Base-by-base conservation (phyloP, 2,797 vertebrate species). In the Pseudomugil tenellus region DNA sequence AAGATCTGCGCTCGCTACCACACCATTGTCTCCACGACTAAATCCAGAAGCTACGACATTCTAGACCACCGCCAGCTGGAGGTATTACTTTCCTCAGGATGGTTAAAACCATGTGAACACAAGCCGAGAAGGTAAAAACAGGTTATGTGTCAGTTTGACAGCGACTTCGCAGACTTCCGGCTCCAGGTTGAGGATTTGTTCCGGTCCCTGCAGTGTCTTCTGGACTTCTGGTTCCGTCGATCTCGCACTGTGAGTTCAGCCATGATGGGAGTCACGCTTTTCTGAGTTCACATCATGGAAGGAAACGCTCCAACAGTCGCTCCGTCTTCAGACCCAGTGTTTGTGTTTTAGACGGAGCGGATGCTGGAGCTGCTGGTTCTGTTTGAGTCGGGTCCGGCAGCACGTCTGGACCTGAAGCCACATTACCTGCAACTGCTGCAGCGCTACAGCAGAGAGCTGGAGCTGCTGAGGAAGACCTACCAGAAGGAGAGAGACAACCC, bases 91-190 rank as follows among this genome's bases (percentile, higher is more conserved):
- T 43, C 39, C 17, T 43, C 39, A 19, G 17, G 17, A 19, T 16
- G 6, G 37, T 17, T 4, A 28, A 26, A 26, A 35, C 16, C 14
- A 46, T n/a, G 10, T 46, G n/a, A 31, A 31, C 3, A 29, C 26
- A 17, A n/a, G 28, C 9, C 31, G 12, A 58, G 74, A 41, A 12
- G 4, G 16, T 6, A 19, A n/a, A 43, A 43, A 41, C 14, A n/a
- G 7, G 17, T 41, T 86, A 51, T 87, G 21, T 79, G 4, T 84
- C 68, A 96, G 95, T 96, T 96, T 92, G 95, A 96, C 82, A 91
- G 89, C 57, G 95, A 96, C 85, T 95, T 95, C 31, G 55, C 86
- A 68, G 94, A 95, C 62, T 96, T 96, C 89, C 93, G 89, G 91
- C 73, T 80, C 58, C 94, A 96, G 86, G 89, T 94, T 41, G 90